Base-by-base conservation (phyloP, 2,797 vertebrate species). In the Euthynnus affinis region DNA sequence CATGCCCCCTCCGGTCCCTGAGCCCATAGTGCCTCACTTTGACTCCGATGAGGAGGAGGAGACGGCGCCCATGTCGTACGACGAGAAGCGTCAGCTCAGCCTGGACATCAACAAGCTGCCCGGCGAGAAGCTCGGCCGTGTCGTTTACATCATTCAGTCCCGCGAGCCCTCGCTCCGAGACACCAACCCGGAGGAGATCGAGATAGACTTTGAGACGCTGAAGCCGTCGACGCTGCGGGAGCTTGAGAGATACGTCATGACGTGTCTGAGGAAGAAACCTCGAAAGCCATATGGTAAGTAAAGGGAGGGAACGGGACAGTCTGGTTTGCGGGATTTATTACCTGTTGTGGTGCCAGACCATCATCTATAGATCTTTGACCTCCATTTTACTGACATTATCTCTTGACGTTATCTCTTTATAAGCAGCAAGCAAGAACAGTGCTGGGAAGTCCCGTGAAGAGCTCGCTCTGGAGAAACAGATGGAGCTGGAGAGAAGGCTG, bases 201-300 rank as follows among this genome's bases (percentile, higher is more conserved):
- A 99, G 91, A 99, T 99, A 0, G 98, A 99, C 86, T 98, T 98
- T 0, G 98, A 99, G 88, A 98, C 97, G 0, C 95, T 99, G 81
- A 99, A 99, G 77, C 97, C 98, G 0, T 98, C 98, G 0, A 99
- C 98, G 0, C 94, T 99, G 72, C 92, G 97, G 0, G 98, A 99
- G 86, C 95, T 99, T 60, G 98, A 99, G 87, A 91, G 96, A 48
- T 99, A 99, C 3, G 98, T 99, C 60, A 96, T 98, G 87, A 98
- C 96, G 12, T 98, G 98, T 89, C 92, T 99, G 63, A 93, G 97
- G 56, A 99, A 98, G 93, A 98, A 98, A 51, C 97, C 97, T 0
- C 94, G 97, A 4, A 98, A 98, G 58, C 96, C 97, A 15, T 97
- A 96, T 22, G 96, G 97, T 91, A 71, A 94, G 94, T 74, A 12